These are phyloP conservation scores for Chiroxiphia lanceolata DNA, from an alignment of 2,797 vertebrate genomes.

Conservation along the genomic window DNA sequence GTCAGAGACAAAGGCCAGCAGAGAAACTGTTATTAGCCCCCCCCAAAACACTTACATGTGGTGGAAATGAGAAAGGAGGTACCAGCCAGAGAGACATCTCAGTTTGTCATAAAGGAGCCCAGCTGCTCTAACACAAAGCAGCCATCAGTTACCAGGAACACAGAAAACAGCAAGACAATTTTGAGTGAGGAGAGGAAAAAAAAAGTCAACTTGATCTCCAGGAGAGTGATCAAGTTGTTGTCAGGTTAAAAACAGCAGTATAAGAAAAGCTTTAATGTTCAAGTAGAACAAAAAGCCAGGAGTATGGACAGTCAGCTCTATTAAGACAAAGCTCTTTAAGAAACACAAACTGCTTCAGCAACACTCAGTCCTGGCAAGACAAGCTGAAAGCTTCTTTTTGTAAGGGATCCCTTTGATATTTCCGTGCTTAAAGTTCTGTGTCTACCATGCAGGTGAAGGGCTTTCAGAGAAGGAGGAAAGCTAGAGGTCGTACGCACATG, in stretches of 20 bases:
- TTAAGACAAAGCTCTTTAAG: slow-evolving; percentile 36
- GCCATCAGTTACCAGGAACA: not conserved
- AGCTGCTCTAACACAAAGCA: slow-evolving; percentile 26
- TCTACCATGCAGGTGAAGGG: not conserved
- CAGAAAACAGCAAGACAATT: slow-evolving; percentile 13
- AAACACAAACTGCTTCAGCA: not conserved
- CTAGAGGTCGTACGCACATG: not conserved
- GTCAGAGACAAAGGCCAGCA: not conserved
- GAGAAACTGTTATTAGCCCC: not conserved
- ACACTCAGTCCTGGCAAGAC: not conserved
- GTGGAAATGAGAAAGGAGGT: slow-evolving; percentile 15
- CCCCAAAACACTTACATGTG: not conserved
- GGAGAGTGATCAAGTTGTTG: slow-evolving; percentile 14
- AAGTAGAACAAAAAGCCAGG: slow-evolving; percentile 7
- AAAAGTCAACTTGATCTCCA: not conserved
- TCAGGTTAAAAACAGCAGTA: slow-evolving; percentile 30
- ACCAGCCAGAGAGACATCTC: not conserved
- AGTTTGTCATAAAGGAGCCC: not conserved
- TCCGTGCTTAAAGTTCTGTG: not conserved
- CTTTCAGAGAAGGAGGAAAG: not conserved
- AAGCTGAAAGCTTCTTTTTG: slow-evolving; percentile 21
- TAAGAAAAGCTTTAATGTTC: slow-evolving; percentile 1
- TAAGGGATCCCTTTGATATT: not conserved
- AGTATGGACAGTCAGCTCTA: not conserved
- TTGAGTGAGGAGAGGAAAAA: not conserved